These are phyloP conservation scores for Apis cerana DNA, from an alignment of 1,140 invertebrate genomes.

Conservation along the genomic window DNA sequence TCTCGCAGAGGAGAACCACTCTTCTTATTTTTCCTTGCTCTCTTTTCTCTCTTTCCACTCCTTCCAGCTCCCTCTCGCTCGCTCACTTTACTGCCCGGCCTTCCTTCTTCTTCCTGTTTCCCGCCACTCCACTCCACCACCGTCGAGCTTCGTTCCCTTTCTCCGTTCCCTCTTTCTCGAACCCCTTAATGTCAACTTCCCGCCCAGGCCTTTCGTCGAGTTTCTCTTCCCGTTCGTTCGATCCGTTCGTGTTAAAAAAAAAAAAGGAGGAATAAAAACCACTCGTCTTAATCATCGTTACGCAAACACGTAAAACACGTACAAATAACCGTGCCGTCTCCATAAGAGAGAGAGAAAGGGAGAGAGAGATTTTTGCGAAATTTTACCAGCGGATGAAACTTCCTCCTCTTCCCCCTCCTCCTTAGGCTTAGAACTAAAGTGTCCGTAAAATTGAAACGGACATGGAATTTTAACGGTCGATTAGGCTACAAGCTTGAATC, in stretches of 20 bases:
- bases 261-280: background rate
- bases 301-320: too few relatives aligned
- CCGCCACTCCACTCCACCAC: too few relatives aligned
- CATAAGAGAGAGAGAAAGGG: too few relatives aligned
- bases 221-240: conserved; percentile 26
- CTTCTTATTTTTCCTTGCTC: conserved; percentile 64
- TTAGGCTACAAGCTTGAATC: conserved; percentile 8
- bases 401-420: too few relatives aligned
- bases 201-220: conserved; percentile 48
- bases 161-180: background rate
- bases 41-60: conserved; percentile 63
- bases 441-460: conserved; percentile 36
- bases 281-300: background rate
- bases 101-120: background rate
- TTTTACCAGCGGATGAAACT: background rate
- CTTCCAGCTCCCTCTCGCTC: conserved; percentile 37
- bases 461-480: conserved; percentile 44
- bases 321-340: background rate
- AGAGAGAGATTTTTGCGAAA: background rate
- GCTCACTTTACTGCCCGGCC: conserved; percentile 24
- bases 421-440: background rate
- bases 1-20: conserved; percentile 63
- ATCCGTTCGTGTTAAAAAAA: background rate
- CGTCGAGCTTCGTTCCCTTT: background rate
- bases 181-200: conserved; percentile 57